Evolutionary conservation across 1,140 invertebrate genomes (phyloP).

Genomic region (Ruditapes philippinarum): DNA sequence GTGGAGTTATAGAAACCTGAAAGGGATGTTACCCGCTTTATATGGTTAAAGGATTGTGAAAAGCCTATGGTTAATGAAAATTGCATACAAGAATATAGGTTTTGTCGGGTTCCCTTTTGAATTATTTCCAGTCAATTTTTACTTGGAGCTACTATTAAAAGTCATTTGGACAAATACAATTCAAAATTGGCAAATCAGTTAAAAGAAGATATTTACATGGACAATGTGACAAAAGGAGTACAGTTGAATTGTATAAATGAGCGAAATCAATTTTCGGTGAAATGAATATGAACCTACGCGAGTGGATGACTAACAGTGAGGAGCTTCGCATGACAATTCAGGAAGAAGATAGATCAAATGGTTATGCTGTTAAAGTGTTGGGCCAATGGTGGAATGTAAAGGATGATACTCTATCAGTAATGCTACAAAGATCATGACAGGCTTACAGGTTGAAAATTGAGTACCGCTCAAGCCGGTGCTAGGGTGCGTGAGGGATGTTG

Average conservation of each 20-base stretch:
- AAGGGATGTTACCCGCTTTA: slow-evolving; percentile 56
- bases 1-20: no score
- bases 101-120: slow-evolving; percentile 34
- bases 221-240: slow-evolving; percentile 20
- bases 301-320: slow-evolving; percentile 26
- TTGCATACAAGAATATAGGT: slow-evolving; percentile 32
- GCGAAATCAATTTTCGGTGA: slow-evolving; percentile 8
- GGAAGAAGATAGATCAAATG: background rate
- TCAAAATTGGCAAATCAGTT: background rate
- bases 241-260: background rate
- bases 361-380: slow-evolving; percentile 8
- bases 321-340: background rate
- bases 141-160: slow-evolving; percentile 20
- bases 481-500: no score
- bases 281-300: slow-evolving; percentile 7
- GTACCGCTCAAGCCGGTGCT: no score
- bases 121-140: slow-evolving; percentile 42
- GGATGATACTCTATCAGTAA: slow-evolving; percentile 47
- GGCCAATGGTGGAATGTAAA: slow-evolving; percentile 48
- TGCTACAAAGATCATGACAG: no score
- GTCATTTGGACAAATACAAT: slow-evolving; percentile 2
- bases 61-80: background rate
- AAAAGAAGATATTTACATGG: background rate
- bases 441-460: no score
- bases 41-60: slow-evolving; percentile 59